A percentile compares a stretch with the other conserved stretches of the same genome.
phyloP scores from a whole-genome alignment of 1,140 invertebrate species.

The Pectinophora gossypiella region DNA sequence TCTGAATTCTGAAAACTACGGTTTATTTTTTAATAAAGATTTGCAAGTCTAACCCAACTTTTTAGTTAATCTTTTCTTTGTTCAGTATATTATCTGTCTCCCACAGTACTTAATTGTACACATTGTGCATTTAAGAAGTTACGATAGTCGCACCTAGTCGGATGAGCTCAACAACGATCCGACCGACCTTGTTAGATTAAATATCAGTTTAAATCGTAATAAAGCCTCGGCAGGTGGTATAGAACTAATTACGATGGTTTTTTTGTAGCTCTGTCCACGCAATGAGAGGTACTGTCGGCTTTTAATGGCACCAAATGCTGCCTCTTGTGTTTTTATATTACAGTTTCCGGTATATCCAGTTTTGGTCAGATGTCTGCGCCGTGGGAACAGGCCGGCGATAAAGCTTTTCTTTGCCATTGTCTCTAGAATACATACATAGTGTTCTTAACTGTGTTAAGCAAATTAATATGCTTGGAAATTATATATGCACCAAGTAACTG shows the following conservation, averaged over 20 bases:
- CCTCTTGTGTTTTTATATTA: slow-evolving; percentile 21
- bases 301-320: not conserved
- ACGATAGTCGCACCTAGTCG: too few species aligned
- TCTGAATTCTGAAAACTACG: too few species aligned
- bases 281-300: not conserved
- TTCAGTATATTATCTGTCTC: too few species aligned
- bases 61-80: too few species aligned
- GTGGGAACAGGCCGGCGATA: slow-evolving; percentile 33
- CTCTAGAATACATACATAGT: not conserved
- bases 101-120: too few species aligned
- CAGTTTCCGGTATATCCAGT: slow-evolving; percentile 56
- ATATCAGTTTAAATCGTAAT: not conserved
- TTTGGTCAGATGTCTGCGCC: slow-evolving; percentile 40
- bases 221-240: not conserved
- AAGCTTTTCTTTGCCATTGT: not conserved
- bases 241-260: not conserved
- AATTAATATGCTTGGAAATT: not conserved
- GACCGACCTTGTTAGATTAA: too few species aligned
- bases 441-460: not conserved
- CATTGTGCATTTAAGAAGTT: too few species aligned
- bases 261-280: not conserved
- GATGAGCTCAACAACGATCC: too few species aligned
- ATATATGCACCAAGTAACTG: not conserved
- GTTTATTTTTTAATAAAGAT: too few species aligned
- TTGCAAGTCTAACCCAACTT: too few species aligned